Percentiles rank a stretch among this genome's conserved stretches.
These are phyloP conservation scores for Hippocampus comes DNA, from an alignment of 2,113 vertebrate species.

Conservation along the genomic window DNA sequence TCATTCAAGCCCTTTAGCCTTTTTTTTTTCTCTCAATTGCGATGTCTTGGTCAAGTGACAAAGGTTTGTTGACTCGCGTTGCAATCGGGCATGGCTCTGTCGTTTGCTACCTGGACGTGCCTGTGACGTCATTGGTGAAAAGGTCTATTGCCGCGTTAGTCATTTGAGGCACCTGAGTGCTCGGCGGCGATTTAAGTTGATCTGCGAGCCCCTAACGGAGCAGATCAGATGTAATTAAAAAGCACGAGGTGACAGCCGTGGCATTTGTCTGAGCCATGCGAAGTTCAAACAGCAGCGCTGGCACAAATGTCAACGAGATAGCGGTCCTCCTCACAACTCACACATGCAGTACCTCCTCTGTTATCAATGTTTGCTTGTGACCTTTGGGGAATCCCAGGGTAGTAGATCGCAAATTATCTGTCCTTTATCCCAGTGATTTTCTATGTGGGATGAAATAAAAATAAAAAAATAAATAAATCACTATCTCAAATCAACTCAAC, in stretches of 20 bases:
- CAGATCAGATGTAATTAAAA: conserved; percentile 93
- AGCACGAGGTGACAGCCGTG: conserved; percentile 85
- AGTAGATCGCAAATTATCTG: conserved; percentile 68
- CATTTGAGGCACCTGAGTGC: conserved; percentile 48
- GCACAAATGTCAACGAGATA: conserved; percentile 98
- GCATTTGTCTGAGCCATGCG: conserved; percentile 90
- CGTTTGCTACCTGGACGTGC: no score
- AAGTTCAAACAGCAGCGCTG: conserved; percentile 91
- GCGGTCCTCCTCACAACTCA: conserved; percentile 37
- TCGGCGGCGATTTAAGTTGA: conserved; percentile 87
- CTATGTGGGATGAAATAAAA: background rate
- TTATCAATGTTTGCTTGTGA: conserved; percentile 84
- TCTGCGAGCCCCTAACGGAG: conserved; percentile 74
- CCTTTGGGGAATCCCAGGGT: conserved; percentile 82
- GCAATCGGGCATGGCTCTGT: background rate
- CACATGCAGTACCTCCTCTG: conserved; percentile 60
- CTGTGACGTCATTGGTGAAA: background rate
- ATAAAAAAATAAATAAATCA: no score
- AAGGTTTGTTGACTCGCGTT: background rate
- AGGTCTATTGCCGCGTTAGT: background rate
- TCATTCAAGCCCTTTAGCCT: no score
- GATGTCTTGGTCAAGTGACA: background rate
- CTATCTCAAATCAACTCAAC: no score
- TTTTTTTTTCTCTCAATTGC: no score
- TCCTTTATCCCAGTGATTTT: background rate